These are phyloP conservation scores for Octodon degus DNA, from an alignment of 2,113 vertebrate species.

Conservation along the genomic window DNA sequence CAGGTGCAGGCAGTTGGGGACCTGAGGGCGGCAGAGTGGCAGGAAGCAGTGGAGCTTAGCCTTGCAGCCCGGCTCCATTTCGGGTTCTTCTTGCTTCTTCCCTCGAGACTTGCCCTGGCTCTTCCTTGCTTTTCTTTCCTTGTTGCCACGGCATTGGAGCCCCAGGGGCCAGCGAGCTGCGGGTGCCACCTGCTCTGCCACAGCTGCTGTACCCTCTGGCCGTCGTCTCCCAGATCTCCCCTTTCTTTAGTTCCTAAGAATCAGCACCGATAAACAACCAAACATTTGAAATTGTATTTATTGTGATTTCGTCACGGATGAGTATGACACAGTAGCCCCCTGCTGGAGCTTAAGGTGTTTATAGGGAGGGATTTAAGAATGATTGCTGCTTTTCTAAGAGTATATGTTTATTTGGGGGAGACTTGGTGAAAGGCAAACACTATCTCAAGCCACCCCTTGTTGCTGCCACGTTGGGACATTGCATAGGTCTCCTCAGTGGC, in stretches of 20 bases:
- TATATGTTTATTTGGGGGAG: background rate
- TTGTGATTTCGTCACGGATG: background rate
- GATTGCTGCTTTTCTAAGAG: background rate
- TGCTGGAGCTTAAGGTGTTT: background rate
- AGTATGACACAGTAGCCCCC: background rate
- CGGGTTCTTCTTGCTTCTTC: slow-evolving; percentile 76
- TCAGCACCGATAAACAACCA: background rate
- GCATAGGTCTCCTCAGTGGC: background rate
- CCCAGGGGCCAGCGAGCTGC: background rate
- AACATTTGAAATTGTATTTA: background rate
- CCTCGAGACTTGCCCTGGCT: slow-evolving; percentile 65
- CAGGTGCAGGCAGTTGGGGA: slow-evolving; percentile 79
- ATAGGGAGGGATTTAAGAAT: background rate
- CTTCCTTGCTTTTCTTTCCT: slow-evolving; percentile 77
- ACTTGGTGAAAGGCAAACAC: background rate
- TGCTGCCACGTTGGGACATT: background rate
- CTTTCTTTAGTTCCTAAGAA: slow-evolving; percentile 30
- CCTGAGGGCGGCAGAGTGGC: slow-evolving; percentile 86
- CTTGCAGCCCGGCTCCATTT: slow-evolving; percentile 85
- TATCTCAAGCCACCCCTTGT: background rate
- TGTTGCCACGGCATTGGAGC: slow-evolving; percentile 21
- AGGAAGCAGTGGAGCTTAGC: slow-evolving; percentile 90
- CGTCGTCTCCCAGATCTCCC: background rate
- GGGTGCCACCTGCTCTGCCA: background rate
- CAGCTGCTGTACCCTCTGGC: no score